These are phyloP conservation scores for Macquaria australasica DNA, from an alignment of 2,113 vertebrate genomes.

Conservation along the genomic window DNA sequence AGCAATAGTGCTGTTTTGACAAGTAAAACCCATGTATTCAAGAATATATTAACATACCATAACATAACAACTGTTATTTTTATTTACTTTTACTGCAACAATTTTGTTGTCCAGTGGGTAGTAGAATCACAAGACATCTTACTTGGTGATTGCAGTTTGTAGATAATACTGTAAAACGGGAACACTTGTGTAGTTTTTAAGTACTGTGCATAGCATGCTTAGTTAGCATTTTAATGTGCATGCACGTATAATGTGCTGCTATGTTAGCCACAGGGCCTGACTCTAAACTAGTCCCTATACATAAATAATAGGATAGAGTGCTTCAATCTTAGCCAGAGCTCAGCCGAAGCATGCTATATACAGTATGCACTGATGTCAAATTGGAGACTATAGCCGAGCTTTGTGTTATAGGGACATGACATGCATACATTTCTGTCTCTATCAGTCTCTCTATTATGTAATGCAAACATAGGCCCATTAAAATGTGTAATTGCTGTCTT, in stretches of 20 bases:
- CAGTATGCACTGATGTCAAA: constrained; percentile 1
- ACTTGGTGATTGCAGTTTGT: not conserved
- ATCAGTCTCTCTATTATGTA: not conserved
- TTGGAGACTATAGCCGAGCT: not conserved
- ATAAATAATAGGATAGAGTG: constrained; percentile 44
- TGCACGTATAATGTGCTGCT: constrained; percentile 7
- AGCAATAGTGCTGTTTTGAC: not conserved
- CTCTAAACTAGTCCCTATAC: constrained; percentile 32
- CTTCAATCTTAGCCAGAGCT: not conserved
- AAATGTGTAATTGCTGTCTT: constrained; percentile 10
- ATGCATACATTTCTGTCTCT: not conserved
- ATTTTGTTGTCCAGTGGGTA: too few relatives aligned
- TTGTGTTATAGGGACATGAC: not conserved
- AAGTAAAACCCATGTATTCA: not conserved
- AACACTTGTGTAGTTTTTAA: not conserved
- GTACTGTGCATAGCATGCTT: not conserved
- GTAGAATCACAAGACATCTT: too few relatives aligned
- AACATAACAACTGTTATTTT: not conserved
- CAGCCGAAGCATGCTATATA: not conserved
- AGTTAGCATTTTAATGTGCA: constrained; percentile 8
- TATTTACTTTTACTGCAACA: not conserved
- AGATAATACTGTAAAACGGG: not conserved
- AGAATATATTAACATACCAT: not conserved
- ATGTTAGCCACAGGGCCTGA: constrained; percentile 26
- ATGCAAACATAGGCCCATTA: constrained; percentile 4